phyloP scores from a whole-genome alignment of 2,113 vertebrate species.

The Centropus bengalensis region DNA sequence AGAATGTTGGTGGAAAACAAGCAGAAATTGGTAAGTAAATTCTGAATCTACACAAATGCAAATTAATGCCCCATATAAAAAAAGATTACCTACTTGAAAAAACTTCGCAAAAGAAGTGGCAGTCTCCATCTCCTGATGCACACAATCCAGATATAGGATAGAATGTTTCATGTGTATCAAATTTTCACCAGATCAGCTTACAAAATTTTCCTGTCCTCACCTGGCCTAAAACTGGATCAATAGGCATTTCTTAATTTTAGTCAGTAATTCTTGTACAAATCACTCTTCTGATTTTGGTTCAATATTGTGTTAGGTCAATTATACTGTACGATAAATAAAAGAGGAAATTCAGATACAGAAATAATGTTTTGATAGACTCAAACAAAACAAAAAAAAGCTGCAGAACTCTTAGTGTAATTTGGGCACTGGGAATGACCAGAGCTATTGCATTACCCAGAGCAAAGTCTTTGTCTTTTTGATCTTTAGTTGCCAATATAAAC shows the following conservation, averaged over 20 bases:
- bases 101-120: background rate
- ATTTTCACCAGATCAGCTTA: background rate
- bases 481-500: background rate
- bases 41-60: background rate
- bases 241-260: background rate
- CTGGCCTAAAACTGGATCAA: background rate
- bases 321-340: background rate
- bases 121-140: background rate
- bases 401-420: background rate
- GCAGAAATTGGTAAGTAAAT: background rate
- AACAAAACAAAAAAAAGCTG: too few species aligned
- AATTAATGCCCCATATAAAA: background rate
- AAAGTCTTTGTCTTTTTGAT: background rate
- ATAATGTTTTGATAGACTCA: background rate
- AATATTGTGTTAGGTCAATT: background rate
- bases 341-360: background rate
- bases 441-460: background rate
- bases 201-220: background rate
- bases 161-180: background rate
- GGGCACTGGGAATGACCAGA: background rate
- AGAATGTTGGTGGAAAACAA: background rate
- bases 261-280: background rate
- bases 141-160: background rate
- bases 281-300: background rate
- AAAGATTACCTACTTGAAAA: background rate